These are phyloP conservation scores for Listronotus bonariensis DNA, from an alignment of 1,140 invertebrate genomes.

Conservation along the genomic window DNA sequence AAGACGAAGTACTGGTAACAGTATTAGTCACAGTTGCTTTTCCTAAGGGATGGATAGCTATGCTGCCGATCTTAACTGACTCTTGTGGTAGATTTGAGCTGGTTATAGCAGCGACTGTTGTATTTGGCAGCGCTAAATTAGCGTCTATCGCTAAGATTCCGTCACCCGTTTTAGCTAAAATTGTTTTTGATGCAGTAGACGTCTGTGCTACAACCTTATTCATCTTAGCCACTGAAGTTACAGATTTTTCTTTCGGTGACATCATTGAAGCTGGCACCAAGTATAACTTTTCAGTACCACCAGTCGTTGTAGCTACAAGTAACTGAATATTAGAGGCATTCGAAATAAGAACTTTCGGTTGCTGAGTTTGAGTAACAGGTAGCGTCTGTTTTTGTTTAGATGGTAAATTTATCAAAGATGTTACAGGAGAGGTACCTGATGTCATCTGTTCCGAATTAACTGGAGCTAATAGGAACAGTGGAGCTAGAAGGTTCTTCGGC, in stretches of 20 bases:
- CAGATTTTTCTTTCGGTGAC: slow-evolving; percentile 1
- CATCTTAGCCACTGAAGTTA: slow-evolving; percentile 20
- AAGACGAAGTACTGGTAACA: slow-evolving; percentile 1
- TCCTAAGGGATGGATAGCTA: slow-evolving; percentile 15
- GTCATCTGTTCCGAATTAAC: not conserved
- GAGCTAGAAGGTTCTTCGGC: not conserved
- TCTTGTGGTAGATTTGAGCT: not conserved
- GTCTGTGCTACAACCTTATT: slow-evolving; percentile 17
- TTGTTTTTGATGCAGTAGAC: slow-evolving; percentile 1
- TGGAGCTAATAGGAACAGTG: not conserved
- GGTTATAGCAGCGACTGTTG: no score
- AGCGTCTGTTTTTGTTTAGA: not conserved
- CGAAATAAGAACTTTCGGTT: not conserved
- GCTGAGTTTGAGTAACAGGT: not conserved
- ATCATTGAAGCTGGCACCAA: slow-evolving; percentile 11
- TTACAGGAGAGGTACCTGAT: not conserved
- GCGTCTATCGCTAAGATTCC: no score
- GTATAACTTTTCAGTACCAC: slow-evolving; percentile 1
- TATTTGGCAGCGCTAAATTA: no score
- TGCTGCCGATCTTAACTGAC: slow-evolving; percentile 7
- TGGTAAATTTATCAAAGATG: not conserved
- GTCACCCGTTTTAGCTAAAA: not conserved
- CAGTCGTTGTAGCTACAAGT: slow-evolving; percentile 4
- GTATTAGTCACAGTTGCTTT: not conserved
- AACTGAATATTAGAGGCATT: slow-evolving; percentile 5